These are phyloP conservation scores for Myzus persicae DNA, from an alignment of 1,140 invertebrate species.

Conservation along the genomic window DNA sequence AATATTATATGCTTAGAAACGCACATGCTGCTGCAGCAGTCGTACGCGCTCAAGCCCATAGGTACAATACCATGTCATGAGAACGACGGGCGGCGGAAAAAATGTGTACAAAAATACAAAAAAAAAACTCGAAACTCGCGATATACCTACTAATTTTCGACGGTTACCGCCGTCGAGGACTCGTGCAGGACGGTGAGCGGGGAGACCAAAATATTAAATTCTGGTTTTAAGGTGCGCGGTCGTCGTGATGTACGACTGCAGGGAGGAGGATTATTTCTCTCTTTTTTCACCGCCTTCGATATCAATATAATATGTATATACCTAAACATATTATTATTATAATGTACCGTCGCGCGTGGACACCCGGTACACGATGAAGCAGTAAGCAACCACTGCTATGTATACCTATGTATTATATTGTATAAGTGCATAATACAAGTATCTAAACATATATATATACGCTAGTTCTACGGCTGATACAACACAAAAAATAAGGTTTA, in stretches of 20 bases:
- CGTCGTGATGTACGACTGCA: neutral
- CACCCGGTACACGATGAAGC: neutral
- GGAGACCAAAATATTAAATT: neutral
- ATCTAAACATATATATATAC: neutral
- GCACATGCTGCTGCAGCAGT: neutral
- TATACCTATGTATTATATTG: neutral
- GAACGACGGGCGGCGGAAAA: neutral
- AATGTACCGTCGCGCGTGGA: neutral
- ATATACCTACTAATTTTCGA: conserved; percentile 38
- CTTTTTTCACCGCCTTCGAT: conserved; percentile 5
- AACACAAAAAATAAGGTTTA: neutral
- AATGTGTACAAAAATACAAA: neutral
- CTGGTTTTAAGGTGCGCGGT: neutral
- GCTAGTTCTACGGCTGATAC: neutral
- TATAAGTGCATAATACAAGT: neutral
- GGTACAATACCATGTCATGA: neutral
- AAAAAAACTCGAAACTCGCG: conserved; percentile 23
- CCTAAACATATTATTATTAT: neutral
- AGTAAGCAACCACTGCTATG: neutral
- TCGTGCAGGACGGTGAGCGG: neutral
- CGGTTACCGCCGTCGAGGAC: neutral
- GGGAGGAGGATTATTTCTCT: neutral
- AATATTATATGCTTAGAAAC: neutral
- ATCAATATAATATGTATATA: neutral
- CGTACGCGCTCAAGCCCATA: neutral